Evolutionary conservation across 1,140 invertebrate genomes (phyloP).

Genomic region (Drosophila pruinosa): DNA sequence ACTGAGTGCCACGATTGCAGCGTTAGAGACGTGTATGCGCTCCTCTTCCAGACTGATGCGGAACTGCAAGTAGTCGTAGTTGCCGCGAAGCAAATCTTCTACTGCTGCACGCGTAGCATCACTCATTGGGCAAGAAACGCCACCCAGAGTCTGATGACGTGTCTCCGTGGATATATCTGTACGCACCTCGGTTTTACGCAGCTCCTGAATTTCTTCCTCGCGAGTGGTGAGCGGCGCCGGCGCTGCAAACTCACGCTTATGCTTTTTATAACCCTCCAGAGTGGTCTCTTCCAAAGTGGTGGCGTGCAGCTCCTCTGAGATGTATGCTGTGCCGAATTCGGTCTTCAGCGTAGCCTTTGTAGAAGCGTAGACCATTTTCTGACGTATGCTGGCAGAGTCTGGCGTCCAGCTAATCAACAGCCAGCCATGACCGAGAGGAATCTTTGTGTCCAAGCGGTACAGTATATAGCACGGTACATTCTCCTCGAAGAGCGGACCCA

Average conservation of each 20-base stretch:
- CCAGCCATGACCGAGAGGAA: constrained; percentile 95
- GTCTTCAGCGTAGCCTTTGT: constrained; percentile 98
- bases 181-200: constrained; percentile 90
- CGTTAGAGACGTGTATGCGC: constrained; percentile 85
- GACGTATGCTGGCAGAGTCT: constrained; percentile 92
- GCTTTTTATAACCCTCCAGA: constrained; percentile 91
- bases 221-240: constrained; percentile 94
- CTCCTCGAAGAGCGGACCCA: constrained; percentile 90
- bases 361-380: constrained; percentile 99
- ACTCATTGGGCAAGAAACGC: constrained; percentile 96
- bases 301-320: constrained; percentile 85
- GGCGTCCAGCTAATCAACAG: constrained; percentile 97
- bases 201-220: constrained; percentile 93
- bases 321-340: constrained; percentile 95
- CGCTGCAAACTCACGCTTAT: constrained; percentile 89
- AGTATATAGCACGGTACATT: constrained; percentile 97
- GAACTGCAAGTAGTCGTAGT: constrained; percentile 90
- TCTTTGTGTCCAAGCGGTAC: constrained; percentile 92
- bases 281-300: constrained; percentile 89
- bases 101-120: constrained; percentile 91
- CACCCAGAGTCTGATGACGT: constrained; percentile 95
- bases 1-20: constrained; percentile 85
- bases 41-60: constrained; percentile 86
- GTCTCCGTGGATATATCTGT: constrained; percentile 92
- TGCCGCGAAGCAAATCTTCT: constrained; percentile 86